These are phyloP conservation scores for Epsilonema sp. DNA, from an alignment of 2,888 invertebrate species.

Conservation along the genomic window DNA sequence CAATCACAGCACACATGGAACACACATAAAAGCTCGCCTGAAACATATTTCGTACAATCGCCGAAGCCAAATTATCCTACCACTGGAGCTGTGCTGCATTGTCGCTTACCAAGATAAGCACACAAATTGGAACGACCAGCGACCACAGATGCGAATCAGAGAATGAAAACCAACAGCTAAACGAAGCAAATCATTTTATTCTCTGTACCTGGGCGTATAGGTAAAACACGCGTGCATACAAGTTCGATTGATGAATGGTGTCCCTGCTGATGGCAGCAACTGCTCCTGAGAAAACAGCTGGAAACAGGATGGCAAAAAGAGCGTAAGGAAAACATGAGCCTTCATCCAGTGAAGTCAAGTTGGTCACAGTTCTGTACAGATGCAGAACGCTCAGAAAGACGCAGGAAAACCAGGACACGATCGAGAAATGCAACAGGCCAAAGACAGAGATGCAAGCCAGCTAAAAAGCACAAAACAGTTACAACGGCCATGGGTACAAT, in stretches of 20 bases:
- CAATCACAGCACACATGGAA: background rate
- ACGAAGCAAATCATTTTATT: background rate
- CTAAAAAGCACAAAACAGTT: background rate
- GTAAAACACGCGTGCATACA: background rate
- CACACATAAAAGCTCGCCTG: background rate
- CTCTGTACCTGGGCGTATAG: background rate
- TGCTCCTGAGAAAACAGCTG: background rate
- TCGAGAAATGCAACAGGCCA: background rate
- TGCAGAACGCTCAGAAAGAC: background rate
- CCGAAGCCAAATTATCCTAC: background rate
- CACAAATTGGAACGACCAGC: background rate
- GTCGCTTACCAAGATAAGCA: background rate
- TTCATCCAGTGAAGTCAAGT: background rate
- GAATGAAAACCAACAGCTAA: background rate
- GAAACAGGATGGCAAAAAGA: background rate
- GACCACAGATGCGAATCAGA: background rate
- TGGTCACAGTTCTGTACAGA: background rate
- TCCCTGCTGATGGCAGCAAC: background rate
- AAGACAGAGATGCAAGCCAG: background rate
- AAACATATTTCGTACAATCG: background rate
- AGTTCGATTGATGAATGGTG: background rate
- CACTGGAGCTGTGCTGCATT: too few relatives aligned
- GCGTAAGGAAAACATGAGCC: background rate
- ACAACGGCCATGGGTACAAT: too few relatives aligned
- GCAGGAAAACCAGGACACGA: background rate